Conservation (phyloP, 2,797 vertebrate species). For the Phataginus tetradactyla region DNA sequence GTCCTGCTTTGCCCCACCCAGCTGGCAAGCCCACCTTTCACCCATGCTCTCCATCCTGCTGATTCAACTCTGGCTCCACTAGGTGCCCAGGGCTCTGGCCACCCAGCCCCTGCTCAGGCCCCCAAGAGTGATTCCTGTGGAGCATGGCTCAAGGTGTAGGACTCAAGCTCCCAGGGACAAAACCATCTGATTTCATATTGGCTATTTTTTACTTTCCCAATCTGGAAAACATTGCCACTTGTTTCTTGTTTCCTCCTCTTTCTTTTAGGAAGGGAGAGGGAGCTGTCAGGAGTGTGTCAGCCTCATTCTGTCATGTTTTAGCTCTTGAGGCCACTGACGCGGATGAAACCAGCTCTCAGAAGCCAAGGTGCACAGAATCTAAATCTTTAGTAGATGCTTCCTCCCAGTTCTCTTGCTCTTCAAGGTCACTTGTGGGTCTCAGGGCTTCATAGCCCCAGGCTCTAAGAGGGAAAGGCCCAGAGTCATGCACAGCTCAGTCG, state of each 20-base stretch:
- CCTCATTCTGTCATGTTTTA: conserved; percentile 59
- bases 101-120: background rate
- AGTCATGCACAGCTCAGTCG: background rate
- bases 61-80: background rate
- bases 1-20: background rate
- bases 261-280: background rate
- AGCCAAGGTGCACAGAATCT: background rate
- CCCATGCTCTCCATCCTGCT: background rate
- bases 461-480: background rate
- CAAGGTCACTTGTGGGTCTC: background rate
- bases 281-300: background rate
- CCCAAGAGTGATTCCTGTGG: background rate
- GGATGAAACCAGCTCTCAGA: background rate
- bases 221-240: background rate
- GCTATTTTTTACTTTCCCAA: background rate
- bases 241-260: background rate
- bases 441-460: background rate
- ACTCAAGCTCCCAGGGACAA: background rate
- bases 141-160: background rate
- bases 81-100: background rate
- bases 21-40: background rate
- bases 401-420: background rate
- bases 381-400: background rate
- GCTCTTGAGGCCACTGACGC: background rate
- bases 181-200: background rate